Conservation (phyloP, 2,888 invertebrate species). For the Elegia similella region DNA sequence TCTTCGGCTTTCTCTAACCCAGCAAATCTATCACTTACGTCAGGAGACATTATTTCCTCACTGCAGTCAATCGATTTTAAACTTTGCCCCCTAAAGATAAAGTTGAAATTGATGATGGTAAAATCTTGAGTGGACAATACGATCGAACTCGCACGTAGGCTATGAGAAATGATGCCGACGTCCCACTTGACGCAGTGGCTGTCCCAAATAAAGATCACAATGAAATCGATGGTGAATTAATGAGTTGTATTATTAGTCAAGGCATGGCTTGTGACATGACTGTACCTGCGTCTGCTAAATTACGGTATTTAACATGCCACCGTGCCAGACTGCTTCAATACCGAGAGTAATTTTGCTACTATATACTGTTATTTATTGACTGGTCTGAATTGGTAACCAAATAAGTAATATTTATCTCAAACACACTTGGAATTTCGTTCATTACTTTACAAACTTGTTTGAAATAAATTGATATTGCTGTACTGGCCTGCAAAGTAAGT, state of each 20-base stretch:
- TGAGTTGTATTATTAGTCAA: slow-evolving; percentile 34
- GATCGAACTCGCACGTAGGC: slow-evolving; percentile 50
- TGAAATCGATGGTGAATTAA: slow-evolving; percentile 45
- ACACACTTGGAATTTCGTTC: too few relatives aligned
- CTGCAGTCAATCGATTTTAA: slow-evolving; percentile 31
- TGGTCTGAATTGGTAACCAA: too few relatives aligned
- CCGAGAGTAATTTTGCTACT: neutral
- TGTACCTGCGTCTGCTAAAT: slow-evolving; percentile 30
- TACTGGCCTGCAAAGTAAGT: too few relatives aligned
- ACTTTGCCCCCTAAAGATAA: slow-evolving; percentile 37
- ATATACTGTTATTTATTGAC: too few relatives aligned
- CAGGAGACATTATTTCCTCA: slow-evolving; percentile 28
- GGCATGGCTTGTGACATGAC: slow-evolving; percentile 33
- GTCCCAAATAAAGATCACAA: slow-evolving; percentile 55
- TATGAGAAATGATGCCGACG: slow-evolving; percentile 45
- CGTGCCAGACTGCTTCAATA: neutral
- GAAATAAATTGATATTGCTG: too few relatives aligned
- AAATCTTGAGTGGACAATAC: slow-evolving; percentile 31
- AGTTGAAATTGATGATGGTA: slow-evolving; percentile 28
- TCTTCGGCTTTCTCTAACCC: slow-evolving; percentile 63
- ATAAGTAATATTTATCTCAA: too few relatives aligned
- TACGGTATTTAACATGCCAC: neutral
- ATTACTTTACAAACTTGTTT: too few relatives aligned
- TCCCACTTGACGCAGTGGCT: slow-evolving; percentile 43
- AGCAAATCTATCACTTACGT: slow-evolving; percentile 51